phyloP scores from a whole-genome alignment of 2,888 invertebrate species.

The Dimorphilus gyrociliatus region DNA sequence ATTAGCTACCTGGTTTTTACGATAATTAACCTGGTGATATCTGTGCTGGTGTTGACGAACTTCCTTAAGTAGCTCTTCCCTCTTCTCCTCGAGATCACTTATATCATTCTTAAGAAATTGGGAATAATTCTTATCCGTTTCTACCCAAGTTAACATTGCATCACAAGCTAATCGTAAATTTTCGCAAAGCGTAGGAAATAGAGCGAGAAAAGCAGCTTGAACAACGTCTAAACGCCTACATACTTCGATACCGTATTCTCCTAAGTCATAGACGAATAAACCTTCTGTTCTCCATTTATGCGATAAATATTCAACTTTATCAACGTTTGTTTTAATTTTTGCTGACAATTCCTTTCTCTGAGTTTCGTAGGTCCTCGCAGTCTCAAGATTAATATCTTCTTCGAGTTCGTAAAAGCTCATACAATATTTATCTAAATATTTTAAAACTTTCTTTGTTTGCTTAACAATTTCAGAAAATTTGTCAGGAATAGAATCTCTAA shows the following conservation, averaged over 20 bases:
- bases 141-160: conserved; percentile 20
- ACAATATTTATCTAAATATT: conserved; percentile 21
- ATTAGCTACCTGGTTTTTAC: conserved; percentile 17
- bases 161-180: conserved; percentile 18
- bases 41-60: conserved; percentile 16
- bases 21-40: conserved; percentile 18
- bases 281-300: conserved; percentile 16
- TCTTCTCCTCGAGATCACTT: conserved; percentile 15
- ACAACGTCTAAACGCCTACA: conserved; percentile 17
- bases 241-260: conserved; percentile 15
- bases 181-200: conserved; percentile 24
- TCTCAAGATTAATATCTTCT: conserved; percentile 17
- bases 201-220: conserved; percentile 18
- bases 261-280: conserved; percentile 14
- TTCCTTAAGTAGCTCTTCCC: conserved; percentile 15
- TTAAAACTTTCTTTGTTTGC: conserved; percentile 14
- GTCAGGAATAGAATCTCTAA: conserved; percentile 17
- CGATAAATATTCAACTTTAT: conserved; percentile 12
- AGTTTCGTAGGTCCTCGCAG: conserved; percentile 21
- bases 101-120: conserved; percentile 21
- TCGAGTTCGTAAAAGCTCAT: conserved; percentile 24
- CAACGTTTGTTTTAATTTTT: conserved; percentile 13
- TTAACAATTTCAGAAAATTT: conserved; percentile 8
- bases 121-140: conserved; percentile 22
- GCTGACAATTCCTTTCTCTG: conserved; percentile 15